Base-by-base conservation (phyloP, 53 echinoderm and acorn worm species). In the Luidia sarsii region DNA sequence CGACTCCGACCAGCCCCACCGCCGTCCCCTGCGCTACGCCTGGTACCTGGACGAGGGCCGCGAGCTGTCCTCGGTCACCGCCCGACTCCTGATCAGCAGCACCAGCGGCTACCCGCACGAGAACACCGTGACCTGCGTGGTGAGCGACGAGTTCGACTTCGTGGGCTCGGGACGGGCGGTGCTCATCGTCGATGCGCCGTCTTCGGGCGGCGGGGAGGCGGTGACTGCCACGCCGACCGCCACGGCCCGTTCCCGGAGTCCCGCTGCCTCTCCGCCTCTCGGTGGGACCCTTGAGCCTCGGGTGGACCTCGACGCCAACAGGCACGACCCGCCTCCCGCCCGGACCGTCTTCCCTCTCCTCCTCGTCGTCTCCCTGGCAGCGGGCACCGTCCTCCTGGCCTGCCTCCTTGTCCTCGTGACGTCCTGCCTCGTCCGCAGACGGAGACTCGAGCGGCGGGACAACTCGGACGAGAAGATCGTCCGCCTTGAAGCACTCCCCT, bases 91-190 rank as follows among this genome's bases (percentile, higher is more conserved):
- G 74, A 56, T 74, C 18, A 57, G 74, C 29, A 74, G 59, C 20
- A 68, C 68, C 8, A 48, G 68, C 15, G 45, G 39, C 15, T 27
- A 74, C 30, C 16, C 43, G 24, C 32, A 86, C 23, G 62, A 86
- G 16, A 54, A 79, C 19, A 22, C 33, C 16, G 38, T 86, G 3
- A 68, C 80, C 2, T 86, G 86, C 49, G 86, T 86, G 18, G 69
- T 86, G 3, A 80, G 56, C 31, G 53, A 79, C 30, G 29, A 59
- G n/a, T 70, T 63, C 8, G 80, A 80, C 10, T 87, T 79, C 43
- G 51, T 87, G 19, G 87, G 87, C 5, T 70, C 68, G 38, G 39
- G 63, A 2, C 70, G 9, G 5, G 64, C 80, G 11, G 50, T 69
- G 14, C 61, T 87, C 0, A 23, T 51, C n/a, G 62, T 87, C 37